A percentile compares a stretch with the other conserved stretches of the same genome.
phyloP scores from a whole-genome alignment of 2,113 vertebrate species.

The Bucco capensis region DNA sequence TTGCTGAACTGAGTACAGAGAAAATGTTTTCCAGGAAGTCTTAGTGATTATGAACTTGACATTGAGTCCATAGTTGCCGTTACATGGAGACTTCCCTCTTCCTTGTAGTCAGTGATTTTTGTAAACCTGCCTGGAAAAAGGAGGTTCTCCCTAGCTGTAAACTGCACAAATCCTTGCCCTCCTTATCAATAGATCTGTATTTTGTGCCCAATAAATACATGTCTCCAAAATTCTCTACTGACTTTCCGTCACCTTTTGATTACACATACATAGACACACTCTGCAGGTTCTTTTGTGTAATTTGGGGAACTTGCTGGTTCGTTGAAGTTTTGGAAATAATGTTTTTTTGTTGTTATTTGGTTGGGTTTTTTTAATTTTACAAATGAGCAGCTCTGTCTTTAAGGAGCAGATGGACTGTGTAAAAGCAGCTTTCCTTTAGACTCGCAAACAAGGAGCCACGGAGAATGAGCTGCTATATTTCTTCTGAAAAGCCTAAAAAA shows the following conservation, averaged over 20 bases:
- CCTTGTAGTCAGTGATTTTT: accelerated
- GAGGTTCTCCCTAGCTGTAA: accelerated
- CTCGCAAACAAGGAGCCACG: accelerated
- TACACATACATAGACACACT: no score
- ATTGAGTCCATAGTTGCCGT: accelerated
- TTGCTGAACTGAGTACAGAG: accelerated
- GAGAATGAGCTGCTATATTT: background rate
- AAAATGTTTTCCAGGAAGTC: accelerated
- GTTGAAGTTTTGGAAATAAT: accelerated
- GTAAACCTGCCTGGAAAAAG: accelerated
- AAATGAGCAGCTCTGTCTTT: background rate
- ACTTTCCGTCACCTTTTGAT: accelerated
- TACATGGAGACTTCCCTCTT: accelerated
- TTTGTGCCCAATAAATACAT: accelerated
- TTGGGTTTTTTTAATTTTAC: accelerated
- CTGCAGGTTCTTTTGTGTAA: accelerated
- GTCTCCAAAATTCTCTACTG: background rate
- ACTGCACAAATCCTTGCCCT: accelerated
- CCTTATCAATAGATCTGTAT: accelerated
- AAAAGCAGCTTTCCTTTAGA: background rate
- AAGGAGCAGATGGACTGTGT: accelerated
- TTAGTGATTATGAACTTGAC: background rate
- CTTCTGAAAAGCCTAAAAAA: background rate
- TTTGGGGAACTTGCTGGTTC: background rate
- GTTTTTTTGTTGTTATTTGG: accelerated